phyloP scores from a whole-genome alignment of 2,888 invertebrate genomes.

The Chrysina gloriosa region DNA sequence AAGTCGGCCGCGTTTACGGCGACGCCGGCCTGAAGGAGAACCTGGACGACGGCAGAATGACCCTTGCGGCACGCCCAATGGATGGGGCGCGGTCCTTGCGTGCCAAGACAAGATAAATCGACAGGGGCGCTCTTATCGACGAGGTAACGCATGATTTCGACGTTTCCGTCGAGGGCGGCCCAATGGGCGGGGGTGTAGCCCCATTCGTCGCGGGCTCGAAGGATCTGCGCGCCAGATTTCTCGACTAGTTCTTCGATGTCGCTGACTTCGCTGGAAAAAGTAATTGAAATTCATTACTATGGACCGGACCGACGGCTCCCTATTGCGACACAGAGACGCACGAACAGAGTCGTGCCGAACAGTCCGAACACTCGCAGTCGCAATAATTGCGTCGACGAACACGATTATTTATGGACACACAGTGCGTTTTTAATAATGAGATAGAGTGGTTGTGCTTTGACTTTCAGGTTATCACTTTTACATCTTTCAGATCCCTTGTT shows the following conservation, averaged over 20 bases:
- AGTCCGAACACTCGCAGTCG: no score
- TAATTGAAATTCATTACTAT: no score
- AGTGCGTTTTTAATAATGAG: no score
- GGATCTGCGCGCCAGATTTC: slow-evolving; percentile 79
- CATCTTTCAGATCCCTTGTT: no score
- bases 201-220: slow-evolving; percentile 88
- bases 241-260: slow-evolving; percentile 88
- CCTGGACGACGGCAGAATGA: slow-evolving; percentile 89
- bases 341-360: no score
- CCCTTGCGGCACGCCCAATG: slow-evolving; percentile 96
- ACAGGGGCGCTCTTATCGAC: slow-evolving; percentile 86
- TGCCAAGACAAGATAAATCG: slow-evolving; percentile 87
- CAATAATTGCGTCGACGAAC: no score
- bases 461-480: no score
- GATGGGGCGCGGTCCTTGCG: slow-evolving; percentile 90
- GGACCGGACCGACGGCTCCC: no score
- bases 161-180: slow-evolving; percentile 90
- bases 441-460: no score
- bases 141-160: slow-evolving; percentile 88
- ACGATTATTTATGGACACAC: no score
- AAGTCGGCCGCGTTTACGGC: slow-evolving; percentile 91
- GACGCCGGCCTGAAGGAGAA: slow-evolving; percentile 81
- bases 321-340: no score
- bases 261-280: slow-evolving; percentile 76
- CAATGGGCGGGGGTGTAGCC: slow-evolving; percentile 95